These are phyloP conservation scores for Habrosyne pyritoides DNA, from an alignment of 2,888 invertebrate genomes.

Conservation along the genomic window DNA sequence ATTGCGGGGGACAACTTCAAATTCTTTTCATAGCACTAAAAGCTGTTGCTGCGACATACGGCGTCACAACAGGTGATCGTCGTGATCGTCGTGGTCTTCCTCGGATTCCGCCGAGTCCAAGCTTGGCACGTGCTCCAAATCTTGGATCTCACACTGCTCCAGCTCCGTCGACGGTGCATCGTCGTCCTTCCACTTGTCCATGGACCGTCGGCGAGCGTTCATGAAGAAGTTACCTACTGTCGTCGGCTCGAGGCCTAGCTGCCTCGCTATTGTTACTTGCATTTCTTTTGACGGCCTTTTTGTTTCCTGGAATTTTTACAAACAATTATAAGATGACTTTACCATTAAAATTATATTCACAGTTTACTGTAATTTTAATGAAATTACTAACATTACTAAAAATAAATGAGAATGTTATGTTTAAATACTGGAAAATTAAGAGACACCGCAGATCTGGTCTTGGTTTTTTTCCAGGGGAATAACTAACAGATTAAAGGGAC, in stretches of 20 bases:
- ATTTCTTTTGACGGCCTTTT: slow-evolving; percentile 99
- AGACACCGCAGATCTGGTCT: too few species aligned
- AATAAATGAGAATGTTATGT: too few species aligned
- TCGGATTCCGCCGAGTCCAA: slow-evolving; percentile 76
- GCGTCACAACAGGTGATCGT: slow-evolving; percentile 83
- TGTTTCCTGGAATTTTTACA: slow-evolving; percentile 90
- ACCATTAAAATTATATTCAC: too few species aligned
- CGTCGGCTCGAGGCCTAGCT: slow-evolving; percentile 97
- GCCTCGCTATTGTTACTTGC: slow-evolving; percentile 99
- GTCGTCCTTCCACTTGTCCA: slow-evolving; percentile 99
- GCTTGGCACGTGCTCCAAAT: slow-evolving; percentile 73
- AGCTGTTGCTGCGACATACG: slow-evolving; percentile 70
- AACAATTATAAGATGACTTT: not conserved
- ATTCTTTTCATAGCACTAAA: slow-evolving; percentile 73
- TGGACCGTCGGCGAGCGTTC: slow-evolving; percentile 98
- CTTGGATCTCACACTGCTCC: slow-evolving; percentile 81
- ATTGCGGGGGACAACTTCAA: slow-evolving; percentile 51
- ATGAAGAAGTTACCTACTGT: slow-evolving; percentile 99
- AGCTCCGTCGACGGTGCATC: slow-evolving; percentile 86
- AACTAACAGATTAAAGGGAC: too few species aligned
- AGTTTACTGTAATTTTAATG: too few species aligned
- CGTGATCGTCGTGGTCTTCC: slow-evolving; percentile 73
- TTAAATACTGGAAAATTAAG: too few species aligned
- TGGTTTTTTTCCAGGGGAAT: too few species aligned
- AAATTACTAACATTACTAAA: too few species aligned